These are phyloP conservation scores for Uropsilus gracilis DNA, from an alignment of 2,113 vertebrate genomes.

Conservation along the genomic window DNA sequence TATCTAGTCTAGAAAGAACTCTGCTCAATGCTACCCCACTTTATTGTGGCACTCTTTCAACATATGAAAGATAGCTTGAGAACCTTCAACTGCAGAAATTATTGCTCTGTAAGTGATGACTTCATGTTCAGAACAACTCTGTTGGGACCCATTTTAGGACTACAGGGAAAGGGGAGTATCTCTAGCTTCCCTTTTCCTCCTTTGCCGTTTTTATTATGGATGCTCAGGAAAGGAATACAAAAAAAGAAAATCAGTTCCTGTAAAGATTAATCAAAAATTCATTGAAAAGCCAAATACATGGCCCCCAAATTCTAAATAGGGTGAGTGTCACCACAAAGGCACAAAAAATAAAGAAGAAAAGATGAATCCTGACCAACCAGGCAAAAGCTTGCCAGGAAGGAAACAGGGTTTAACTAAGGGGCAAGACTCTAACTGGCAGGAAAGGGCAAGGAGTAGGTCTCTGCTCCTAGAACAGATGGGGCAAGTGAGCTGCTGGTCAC, in stretches of 20 bases:
- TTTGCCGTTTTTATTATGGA: not conserved
- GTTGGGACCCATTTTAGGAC: not conserved
- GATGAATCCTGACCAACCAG: not conserved
- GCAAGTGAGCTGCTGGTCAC: not conserved
- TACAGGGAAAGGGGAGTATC: not conserved
- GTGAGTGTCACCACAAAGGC: not conserved
- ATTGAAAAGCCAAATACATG: not conserved
- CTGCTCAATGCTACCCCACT: not conserved
- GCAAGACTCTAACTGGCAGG: not conserved
- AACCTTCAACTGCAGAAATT: not conserved
- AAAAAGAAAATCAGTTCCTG: not conserved
- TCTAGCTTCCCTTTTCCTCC: not conserved
- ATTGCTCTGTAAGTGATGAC: not conserved
- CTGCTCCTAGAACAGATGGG: not conserved
- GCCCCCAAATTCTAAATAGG: not conserved
- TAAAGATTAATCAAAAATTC: constrained; percentile 5
- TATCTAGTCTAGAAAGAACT: not conserved
- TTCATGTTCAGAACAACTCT: not conserved
- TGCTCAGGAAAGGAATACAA: not conserved
- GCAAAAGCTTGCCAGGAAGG: not conserved
- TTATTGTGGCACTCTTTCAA: not conserved
- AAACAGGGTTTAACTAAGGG: not conserved
- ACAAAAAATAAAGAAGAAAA: not conserved
- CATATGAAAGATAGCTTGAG: not conserved
- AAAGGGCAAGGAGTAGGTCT: not conserved